Evolutionary conservation across 2,797 vertebrate species (phyloP), one percentile per base, ranked within the genome.

Genomic region (Bucorvus abyssinicus): DNA sequence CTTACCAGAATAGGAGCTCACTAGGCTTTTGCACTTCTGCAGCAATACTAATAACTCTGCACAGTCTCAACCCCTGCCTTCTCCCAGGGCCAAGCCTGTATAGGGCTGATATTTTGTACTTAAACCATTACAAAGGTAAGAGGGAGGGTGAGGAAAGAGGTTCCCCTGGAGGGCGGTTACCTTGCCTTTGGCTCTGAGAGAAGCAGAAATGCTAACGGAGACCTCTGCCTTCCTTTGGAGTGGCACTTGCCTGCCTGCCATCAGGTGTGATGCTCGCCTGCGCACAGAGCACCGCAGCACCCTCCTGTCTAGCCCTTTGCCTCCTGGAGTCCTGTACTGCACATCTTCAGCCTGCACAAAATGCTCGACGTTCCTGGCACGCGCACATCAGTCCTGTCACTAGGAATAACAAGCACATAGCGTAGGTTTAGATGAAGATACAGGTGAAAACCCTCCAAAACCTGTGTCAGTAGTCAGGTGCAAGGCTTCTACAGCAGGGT

Each of bases 241-340:
- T 17, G 13, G 15, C 14, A 9, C 22, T 23, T 59, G 19, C 24
- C 24, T 38, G 42, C 38, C 27, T 44, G 38, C 34, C 50, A 2
- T 20, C 34, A 81, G n/a, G 27, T 52, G 56, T 19, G 57, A 60
- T 50, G 7, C 7, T 78, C 22, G 65, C 52, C 23, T 22, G 22
- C 0, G 2, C 1, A 2, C 17, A 12, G 10, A 40, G 34, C 59
- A 60, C 21, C 29, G 38, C 29, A 23, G 55, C 32, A 45, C 0
- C 0, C 19, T 56, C 19, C 1, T 0, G 0, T 60, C 71, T 21
- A n/a, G 47, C 29, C 23, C 15, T 38, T 8, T 36, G 42, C 11
- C 47, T 83, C 49, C 22, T 21, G 30, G 57, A 61, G 18, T 21
- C 9, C 42, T 42, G 8, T 21, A 45, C 36, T 79, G 80, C 29